Conservation (phyloP, 53 echinoderm and acorn worm genomes). For the Luidia sarsii region DNA sequence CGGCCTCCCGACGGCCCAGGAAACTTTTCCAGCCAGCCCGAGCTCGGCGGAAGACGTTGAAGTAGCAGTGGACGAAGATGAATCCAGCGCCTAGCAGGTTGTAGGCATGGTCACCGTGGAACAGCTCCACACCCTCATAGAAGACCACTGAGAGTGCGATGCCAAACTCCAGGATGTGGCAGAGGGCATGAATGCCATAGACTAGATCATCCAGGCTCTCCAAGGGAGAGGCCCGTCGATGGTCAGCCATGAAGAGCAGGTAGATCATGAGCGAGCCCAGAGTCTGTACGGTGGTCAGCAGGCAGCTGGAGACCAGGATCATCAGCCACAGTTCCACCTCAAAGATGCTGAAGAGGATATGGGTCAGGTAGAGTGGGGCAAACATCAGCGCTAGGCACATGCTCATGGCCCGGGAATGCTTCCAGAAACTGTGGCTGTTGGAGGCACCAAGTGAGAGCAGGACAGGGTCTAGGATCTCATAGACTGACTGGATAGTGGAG, state of each 20-base stretch:
- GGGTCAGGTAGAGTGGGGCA: constrained; percentile 83
- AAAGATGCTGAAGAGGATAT: constrained; percentile 80
- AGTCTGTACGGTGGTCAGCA: constrained; percentile 88
- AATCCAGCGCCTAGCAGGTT: constrained; percentile 80
- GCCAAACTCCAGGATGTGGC: constrained; percentile 85
- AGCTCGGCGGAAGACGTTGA: constrained; percentile 92
- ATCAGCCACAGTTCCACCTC: constrained; percentile 87
- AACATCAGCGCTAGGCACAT: constrained; percentile 72
- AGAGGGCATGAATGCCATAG: constrained; percentile 88
- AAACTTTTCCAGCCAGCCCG: constrained; percentile 87
- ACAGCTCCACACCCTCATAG: constrained; percentile 82
- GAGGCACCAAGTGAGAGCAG: constrained; percentile 83
- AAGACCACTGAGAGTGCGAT: constrained; percentile 86
- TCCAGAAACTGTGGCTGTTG: constrained; percentile 72
- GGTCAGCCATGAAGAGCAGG: constrained; percentile 90
- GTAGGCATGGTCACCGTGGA: constrained; percentile 70
- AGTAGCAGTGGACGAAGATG: constrained; percentile 93
- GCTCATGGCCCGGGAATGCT: constrained; percentile 79
- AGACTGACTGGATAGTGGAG: constrained; percentile 88
- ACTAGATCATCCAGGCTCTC: constrained; percentile 89
- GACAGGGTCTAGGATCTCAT: constrained; percentile 90
- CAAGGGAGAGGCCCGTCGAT: constrained; percentile 77
- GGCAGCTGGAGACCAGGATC: constrained; percentile 92
- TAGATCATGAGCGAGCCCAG: constrained; percentile 85
- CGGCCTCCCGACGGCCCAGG: constrained; percentile 75